phyloP scores from a whole-genome alignment of 2,888 invertebrate genomes.

The Metopia argyrocephala region DNA sequence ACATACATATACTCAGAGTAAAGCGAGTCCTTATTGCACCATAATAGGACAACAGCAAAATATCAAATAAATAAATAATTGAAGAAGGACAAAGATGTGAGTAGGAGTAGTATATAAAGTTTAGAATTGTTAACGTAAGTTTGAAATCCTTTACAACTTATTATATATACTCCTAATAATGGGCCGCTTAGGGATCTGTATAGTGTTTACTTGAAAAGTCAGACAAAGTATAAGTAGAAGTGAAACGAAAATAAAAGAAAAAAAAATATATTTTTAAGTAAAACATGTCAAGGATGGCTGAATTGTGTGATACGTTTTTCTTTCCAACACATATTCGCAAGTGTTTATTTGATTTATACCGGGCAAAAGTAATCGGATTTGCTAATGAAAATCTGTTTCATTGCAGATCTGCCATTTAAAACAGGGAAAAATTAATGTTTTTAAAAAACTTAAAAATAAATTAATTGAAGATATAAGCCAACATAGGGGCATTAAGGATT shows the following conservation, averaged over 20 bases:
- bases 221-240: not conserved
- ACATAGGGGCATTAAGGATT: too few relatives aligned
- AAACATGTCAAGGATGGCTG: slow-evolving; percentile 59
- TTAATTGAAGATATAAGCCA: too few relatives aligned
- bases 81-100: slow-evolving; percentile 11
- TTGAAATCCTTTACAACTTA: slow-evolving; percentile 24
- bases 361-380: slow-evolving; percentile 44
- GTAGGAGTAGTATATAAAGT: not conserved
- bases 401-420: too few relatives aligned
- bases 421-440: too few relatives aligned
- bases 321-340: slow-evolving; percentile 50
- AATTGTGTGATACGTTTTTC: slow-evolving; percentile 46
- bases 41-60: slow-evolving; percentile 41
- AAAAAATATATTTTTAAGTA: slow-evolving; percentile 41
- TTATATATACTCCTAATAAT: slow-evolving; percentile 51
- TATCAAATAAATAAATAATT: slow-evolving; percentile 13
- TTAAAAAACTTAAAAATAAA: too few relatives aligned
- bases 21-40: slow-evolving; percentile 36
- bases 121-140: slow-evolving; percentile 1
- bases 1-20: not conserved
- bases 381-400: slow-evolving; percentile 39
- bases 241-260: slow-evolving; percentile 4
- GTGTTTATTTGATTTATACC: slow-evolving; percentile 56
- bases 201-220: slow-evolving; percentile 25
- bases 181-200: slow-evolving; percentile 58